Conservation (phyloP, 2,113 vertebrate genomes). For the Raja brachyura region DNA sequence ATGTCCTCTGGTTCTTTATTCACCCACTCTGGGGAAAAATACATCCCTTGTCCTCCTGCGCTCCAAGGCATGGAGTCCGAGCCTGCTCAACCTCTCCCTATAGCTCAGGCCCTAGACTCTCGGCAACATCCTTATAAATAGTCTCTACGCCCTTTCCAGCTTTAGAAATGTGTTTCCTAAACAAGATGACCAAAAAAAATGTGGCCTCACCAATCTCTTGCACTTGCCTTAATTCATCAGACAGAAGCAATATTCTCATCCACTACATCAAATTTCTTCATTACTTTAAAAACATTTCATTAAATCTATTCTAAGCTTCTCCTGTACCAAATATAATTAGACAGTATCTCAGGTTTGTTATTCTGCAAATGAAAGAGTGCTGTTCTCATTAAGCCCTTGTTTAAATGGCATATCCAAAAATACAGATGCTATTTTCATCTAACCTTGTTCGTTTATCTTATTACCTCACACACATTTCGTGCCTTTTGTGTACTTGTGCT, state of each 20-base stretch:
- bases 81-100: no score
- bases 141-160: no score
- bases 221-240: not conserved
- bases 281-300: not conserved
- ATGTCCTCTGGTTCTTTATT: no score
- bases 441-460: not conserved
- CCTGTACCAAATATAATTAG: not conserved
- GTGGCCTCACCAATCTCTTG: no score
- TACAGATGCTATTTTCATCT: not conserved
- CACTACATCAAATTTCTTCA: not conserved
- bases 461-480: not conserved
- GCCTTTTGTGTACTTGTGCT: not conserved
- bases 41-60: no score
- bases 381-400: not conserved
- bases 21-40: no score
- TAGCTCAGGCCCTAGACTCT: no score
- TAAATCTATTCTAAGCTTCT: not conserved
- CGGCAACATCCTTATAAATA: no score
- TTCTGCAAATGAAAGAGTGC: not conserved
- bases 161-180: no score
- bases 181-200: no score
- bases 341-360: not conserved
- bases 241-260: not conserved
- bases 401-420: not conserved
- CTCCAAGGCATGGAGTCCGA: no score